Conservation (phyloP, 2,888 invertebrate species). For the Spatulosminthurus flaviceps region DNA sequence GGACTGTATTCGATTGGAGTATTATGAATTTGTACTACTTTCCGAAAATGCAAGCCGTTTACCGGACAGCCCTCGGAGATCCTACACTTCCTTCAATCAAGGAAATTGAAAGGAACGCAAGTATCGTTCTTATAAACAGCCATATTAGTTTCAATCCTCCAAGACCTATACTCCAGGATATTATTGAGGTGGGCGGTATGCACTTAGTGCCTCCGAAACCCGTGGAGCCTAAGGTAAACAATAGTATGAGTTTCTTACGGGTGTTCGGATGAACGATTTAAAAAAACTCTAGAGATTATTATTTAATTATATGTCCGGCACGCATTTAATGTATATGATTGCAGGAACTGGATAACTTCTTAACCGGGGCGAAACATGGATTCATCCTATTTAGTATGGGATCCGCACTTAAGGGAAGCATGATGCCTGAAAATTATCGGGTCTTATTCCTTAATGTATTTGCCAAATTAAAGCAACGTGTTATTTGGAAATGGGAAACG, state of each 20-base stretch:
- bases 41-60: constrained; percentile 30
- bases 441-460: constrained; percentile 78
- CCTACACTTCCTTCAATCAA: constrained; percentile 53
- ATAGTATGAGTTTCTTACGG: no score
- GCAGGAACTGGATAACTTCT: constrained; percentile 57
- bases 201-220: constrained; percentile 76
- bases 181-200: constrained; percentile 58
- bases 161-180: constrained; percentile 58
- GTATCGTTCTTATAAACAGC: constrained; percentile 62
- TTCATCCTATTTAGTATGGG: constrained; percentile 89
- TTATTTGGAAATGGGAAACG: constrained; percentile 85
- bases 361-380: constrained; percentile 71
- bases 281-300: no score
- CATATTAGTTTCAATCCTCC: constrained; percentile 57
- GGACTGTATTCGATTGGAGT: neutral
- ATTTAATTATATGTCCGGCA: no score
- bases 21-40: constrained; percentile 16
- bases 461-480: constrained; percentile 79
- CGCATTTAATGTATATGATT: no score
- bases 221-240: constrained; percentile 68
- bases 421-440: constrained; percentile 80
- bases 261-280: no score
- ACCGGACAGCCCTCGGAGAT: constrained; percentile 13
- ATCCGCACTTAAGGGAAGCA: constrained; percentile 80
- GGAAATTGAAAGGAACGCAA: constrained; percentile 60